Conservation (phyloP, 2,113 vertebrate genomes). For the Spilogale gracilis region DNA sequence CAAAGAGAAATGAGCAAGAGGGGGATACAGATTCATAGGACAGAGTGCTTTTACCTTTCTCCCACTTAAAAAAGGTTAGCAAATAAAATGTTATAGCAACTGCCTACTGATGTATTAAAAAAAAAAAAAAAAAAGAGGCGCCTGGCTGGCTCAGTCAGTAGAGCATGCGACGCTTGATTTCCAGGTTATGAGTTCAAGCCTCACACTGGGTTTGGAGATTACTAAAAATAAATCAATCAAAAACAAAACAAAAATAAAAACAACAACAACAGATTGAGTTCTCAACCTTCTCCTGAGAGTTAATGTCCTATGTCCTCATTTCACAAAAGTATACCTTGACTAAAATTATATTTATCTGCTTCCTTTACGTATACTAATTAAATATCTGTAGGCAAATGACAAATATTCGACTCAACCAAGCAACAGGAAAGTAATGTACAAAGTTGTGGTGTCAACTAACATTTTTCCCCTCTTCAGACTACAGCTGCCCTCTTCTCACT, state of each 20-base stretch:
- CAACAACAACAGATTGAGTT: neutral
- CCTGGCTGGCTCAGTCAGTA: neutral
- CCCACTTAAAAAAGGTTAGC: neutral
- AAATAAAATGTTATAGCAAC: neutral
- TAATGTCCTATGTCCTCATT: neutral
- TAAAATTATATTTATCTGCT: neutral
- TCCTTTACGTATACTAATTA: neutral
- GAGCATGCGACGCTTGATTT: neutral
- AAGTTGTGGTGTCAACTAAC: neutral
- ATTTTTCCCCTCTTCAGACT: neutral
- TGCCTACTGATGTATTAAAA: neutral
- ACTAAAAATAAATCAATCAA: neutral
- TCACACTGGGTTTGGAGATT: neutral
- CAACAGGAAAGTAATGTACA: neutral
- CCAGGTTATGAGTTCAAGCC: neutral
- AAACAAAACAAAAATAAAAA: neutral
- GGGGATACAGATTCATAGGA: neutral
- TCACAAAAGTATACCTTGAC: neutral
- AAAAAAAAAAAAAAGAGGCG: neutral
- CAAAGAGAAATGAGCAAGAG: neutral
- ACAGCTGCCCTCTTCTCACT: neutral
- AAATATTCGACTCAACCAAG: neutral
- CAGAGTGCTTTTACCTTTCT: neutral
- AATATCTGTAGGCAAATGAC: neutral
- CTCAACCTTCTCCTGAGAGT: neutral